These are phyloP conservation scores for Cavia porcellus DNA, from an alignment of 2,113 vertebrate genomes.

Conservation along the genomic window DNA sequence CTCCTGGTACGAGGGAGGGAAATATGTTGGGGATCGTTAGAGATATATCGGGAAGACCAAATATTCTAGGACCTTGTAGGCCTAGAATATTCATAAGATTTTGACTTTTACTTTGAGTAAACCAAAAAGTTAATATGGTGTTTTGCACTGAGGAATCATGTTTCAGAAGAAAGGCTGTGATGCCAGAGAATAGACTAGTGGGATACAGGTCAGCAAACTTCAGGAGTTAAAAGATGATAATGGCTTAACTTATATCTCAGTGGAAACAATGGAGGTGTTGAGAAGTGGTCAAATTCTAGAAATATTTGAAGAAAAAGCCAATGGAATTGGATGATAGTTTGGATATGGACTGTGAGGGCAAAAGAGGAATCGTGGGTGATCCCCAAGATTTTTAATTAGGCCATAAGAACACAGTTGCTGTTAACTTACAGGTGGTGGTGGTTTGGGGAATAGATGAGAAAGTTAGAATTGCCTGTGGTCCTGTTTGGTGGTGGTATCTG, in stretches of 20 bases:
- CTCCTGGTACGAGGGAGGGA: neutral
- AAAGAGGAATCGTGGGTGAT: neutral
- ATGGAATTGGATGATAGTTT: neutral
- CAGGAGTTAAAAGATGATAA: neutral
- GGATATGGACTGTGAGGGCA: neutral
- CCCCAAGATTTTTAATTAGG: neutral
- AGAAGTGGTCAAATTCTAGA: neutral
- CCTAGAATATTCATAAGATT: neutral
- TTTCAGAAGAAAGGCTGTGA: neutral
- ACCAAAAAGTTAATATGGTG: neutral
- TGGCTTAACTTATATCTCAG: neutral
- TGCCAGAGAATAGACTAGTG: neutral
- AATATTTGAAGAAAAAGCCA: conserved; percentile 14
- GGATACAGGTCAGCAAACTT: neutral
- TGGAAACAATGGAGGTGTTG: neutral
- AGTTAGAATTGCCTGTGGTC: neutral
- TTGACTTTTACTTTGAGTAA: neutral
- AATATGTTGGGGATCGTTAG: neutral
- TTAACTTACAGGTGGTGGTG: neutral
- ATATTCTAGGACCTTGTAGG: neutral
- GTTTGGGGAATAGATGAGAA: neutral
- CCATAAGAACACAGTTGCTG: neutral
- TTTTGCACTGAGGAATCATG: neutral
- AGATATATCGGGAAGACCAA: neutral
- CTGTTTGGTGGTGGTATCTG: neutral